These are phyloP conservation scores for Diorhabda carinulata DNA, from an alignment of 1,140 invertebrate species.

Conservation along the genomic window DNA sequence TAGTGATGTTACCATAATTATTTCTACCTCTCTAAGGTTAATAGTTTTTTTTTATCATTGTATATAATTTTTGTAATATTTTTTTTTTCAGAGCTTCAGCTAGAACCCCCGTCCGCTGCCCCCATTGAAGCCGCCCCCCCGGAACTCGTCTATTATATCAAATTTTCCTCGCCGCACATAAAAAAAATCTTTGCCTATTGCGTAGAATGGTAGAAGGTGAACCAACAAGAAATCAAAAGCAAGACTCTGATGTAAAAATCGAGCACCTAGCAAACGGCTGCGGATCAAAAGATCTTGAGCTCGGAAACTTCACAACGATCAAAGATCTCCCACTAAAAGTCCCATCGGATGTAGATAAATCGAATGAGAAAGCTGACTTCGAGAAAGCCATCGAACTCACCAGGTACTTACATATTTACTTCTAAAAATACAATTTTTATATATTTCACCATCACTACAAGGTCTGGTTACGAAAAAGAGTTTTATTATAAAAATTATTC, in stretches of 20 bases:
- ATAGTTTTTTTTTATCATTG: too few relatives aligned
- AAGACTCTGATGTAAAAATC: constrained; percentile 73
- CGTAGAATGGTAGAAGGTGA: constrained; percentile 48
- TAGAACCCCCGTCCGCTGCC: constrained; percentile 33
- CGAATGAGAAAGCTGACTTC: constrained; percentile 69
- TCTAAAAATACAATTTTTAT: background rate
- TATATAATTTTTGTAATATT: background rate
- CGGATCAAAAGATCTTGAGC: constrained; percentile 68
- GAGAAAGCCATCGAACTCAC: constrained; percentile 75
- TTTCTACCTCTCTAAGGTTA: too few relatives aligned
- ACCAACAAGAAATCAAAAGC: constrained; percentile 37
- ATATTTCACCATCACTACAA: background rate
- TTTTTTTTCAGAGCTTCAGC: constrained; percentile 31
- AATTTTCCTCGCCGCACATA: constrained; percentile 23
- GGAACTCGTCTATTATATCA: constrained; percentile 6
- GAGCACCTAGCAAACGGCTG: constrained; percentile 69
- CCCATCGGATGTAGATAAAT: constrained; percentile 50
- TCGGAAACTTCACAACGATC: constrained; percentile 39
- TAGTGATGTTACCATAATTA: too few relatives aligned
- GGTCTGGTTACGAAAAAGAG: background rate
- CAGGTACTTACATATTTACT: constrained; percentile 32
- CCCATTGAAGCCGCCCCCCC: constrained; percentile 32
- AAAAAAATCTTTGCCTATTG: constrained; percentile 24
- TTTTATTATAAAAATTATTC: too few relatives aligned
- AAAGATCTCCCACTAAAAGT: constrained; percentile 28